Percentiles rank a stretch among this genome's conserved stretches.
phyloP scores from a whole-genome alignment of 2,888 invertebrate genomes.

The Herminia tarsipennalis region DNA sequence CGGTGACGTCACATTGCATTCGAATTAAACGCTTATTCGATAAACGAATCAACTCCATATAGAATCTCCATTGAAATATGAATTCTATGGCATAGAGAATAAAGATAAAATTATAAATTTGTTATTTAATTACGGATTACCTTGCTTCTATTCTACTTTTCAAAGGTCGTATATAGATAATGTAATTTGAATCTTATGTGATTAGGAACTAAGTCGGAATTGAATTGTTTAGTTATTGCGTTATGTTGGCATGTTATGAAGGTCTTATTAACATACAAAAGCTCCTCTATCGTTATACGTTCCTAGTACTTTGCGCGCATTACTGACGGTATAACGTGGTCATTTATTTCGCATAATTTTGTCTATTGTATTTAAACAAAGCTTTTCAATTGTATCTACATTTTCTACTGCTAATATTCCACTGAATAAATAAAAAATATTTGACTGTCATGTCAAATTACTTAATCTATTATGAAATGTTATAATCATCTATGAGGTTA shows the following conservation, averaged over 20 bases:
- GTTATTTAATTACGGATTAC: slow-evolving; percentile 35
- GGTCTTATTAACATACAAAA: slow-evolving; percentile 49
- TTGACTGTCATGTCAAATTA: too few species aligned
- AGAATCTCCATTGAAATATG: slow-evolving; percentile 19
- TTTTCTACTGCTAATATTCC: not conserved
- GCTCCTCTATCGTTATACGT: slow-evolving; percentile 39
- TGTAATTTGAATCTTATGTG: slow-evolving; percentile 41
- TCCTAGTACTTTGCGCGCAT: slow-evolving; percentile 39
- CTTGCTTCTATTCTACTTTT: slow-evolving; percentile 36
- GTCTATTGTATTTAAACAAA: slow-evolving; percentile 1
- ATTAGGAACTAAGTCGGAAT: slow-evolving; percentile 37
- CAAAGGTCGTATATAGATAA: slow-evolving; percentile 32
- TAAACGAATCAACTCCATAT: slow-evolving; percentile 40
- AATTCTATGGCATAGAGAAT: slow-evolving; percentile 11
- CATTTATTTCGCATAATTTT: not conserved
- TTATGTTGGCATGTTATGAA: slow-evolving; percentile 47
- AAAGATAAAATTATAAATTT: slow-evolving; percentile 27
- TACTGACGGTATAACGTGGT: slow-evolving; percentile 24
- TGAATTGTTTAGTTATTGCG: slow-evolving; percentile 36
- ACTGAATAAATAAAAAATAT: too few species aligned
- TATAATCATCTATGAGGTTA: too few species aligned
- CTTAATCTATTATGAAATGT: too few species aligned
- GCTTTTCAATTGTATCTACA: not conserved
- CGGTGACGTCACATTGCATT: slow-evolving; percentile 72
- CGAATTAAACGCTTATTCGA: slow-evolving; percentile 44